Evolutionary conservation across 2,797 vertebrate genomes (phyloP).

Genomic region (Lepilemur ruficaudatus): DNA sequence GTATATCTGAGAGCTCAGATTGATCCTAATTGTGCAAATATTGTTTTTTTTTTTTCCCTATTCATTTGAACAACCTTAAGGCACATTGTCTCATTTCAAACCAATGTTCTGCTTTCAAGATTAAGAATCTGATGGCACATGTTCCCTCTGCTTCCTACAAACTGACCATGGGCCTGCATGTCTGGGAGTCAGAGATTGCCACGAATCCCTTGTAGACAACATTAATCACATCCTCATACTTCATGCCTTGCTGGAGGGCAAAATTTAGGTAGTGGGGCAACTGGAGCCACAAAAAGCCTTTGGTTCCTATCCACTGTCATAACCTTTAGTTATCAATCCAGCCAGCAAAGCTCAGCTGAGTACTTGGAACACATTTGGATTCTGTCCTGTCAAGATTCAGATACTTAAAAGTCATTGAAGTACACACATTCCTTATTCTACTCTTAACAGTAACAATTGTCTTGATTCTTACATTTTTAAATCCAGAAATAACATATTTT

Average conservation of each 20-base stretch:
- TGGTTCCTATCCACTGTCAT: background rate
- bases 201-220: background rate
- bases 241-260: background rate
- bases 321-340: background rate
- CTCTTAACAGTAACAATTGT: background rate
- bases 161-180: background rate
- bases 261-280: background rate
- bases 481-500: background rate
- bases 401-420: constrained; percentile 38
- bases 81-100: background rate
- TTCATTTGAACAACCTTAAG: background rate
- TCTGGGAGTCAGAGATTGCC: background rate
- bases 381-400: background rate
- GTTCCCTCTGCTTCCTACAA: background rate
- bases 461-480: background rate
- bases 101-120: background rate
- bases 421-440: background rate
- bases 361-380: background rate
- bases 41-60: background rate
- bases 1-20: background rate
- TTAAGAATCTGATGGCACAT: background rate
- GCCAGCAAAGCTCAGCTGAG: background rate
- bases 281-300: background rate
- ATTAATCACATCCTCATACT: background rate
- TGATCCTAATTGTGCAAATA: background rate